Base-by-base conservation (phyloP, 2,797 vertebrate genomes). In the Arnoldichthys spilopterus region DNA sequence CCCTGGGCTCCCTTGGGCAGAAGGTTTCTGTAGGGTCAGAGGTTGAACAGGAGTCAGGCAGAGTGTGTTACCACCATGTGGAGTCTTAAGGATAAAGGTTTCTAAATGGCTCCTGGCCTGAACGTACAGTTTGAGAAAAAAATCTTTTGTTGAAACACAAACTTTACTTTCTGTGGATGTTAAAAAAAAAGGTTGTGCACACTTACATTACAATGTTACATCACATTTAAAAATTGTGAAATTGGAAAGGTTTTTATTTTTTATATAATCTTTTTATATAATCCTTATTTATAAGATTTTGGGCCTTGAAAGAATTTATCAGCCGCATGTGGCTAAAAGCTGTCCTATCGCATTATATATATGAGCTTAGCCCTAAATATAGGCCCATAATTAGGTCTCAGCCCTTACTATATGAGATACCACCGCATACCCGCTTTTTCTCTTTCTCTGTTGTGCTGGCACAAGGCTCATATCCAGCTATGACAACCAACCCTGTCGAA, bases 1-100 rank as follows among this genome's bases (percentile, higher is more conserved):
- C 83, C 58, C 68, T 67, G 80, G 64, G 15, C 43, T 45, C 54
- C 40, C 28, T 1, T 2, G 6, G 53, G 74, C 40, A 2, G n/a
- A n/a, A 28, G 61, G 74, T 70, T 72, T 80, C 45, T 13, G 6
- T 2, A 59, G 74, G 87, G 84, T 63, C 82, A 69, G 66, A 88
- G 89, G 91, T 90, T 83, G 83, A 87, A 85, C 58, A 70, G 76
- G 80, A 86, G 83, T 82, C 63, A 87, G 59, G 62, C 62, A 54
- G 59, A 37, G 66, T 56, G 72, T 74, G 69, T 74, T 26, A 79
- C 72, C 62, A 37, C 62, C 34, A 37, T 56, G 43, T 71, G 40
- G 26, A 47, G 64, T 79, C 59, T 72, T 59, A 58, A 47, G 3
- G 70, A 53, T 53, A 75, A 76, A 68, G 47, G 51, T 30, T 61